Evolutionary conservation across 2,113 vertebrate species (phyloP), one percentile per base, ranked within the genome.

Genomic region (Platysteira castanea): DNA sequence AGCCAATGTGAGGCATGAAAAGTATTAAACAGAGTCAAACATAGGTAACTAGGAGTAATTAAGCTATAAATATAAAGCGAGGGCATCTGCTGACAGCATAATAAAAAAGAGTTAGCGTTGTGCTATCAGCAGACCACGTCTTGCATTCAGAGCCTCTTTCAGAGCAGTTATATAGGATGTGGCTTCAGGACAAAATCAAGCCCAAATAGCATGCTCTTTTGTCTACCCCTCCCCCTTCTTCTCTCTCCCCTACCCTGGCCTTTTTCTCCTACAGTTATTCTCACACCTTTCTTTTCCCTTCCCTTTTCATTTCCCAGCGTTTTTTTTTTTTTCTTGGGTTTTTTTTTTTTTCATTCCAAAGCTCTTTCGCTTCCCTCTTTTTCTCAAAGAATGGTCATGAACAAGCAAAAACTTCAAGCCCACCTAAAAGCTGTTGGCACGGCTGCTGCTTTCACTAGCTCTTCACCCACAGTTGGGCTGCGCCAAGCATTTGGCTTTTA

Each of bases 1-100:
- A 97, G 97, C 94, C 96, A 92, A 96, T 27, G 91, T 81, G 95
- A 97, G 96, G 97, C 96, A 78, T 97, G 84, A 80, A 65, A 91
- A 95, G 67, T 96, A 94, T 93, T 96, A 96, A 96, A 89, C 93
- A 96, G 92, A 96, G 82, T 93, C 89, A 78, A 79, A 78, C 30
- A 33, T 87, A 96, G 91, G 93, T 80, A 93, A 97, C 96, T 91
- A 94, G 93, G 75, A 81, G 42, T 96, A 97, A 97, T 97, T 96
- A 96, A 95, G 81, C 87, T 89, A 95, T 93, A 97, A 96, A 97
- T 96, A 95, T 1, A 74, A 7, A 73, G 74, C 50, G 41, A 79
- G 79, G 90, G 93, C 85, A 95, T 94, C 95, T 96, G 96, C 92
- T 91, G 96, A 95, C 68, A 87, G 91, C 95, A 75, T 70, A 96